Evolutionary conservation across 2,797 vertebrate species (phyloP).

Genomic region (Ataeniobius toweri): DNA sequence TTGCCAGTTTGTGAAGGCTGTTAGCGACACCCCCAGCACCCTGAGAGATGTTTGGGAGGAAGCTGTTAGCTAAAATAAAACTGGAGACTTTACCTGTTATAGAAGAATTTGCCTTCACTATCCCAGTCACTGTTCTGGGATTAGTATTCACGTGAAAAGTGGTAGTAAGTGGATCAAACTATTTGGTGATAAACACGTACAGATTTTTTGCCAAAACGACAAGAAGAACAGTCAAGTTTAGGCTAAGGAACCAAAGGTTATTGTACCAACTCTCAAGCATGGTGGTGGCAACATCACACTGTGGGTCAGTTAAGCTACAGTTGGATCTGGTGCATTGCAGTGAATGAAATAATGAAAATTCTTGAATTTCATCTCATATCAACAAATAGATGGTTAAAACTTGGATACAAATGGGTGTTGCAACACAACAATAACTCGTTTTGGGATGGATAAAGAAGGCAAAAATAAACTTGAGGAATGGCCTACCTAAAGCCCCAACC

Average conservation of each 20-base stretch:
- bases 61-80: constrained; percentile 7
- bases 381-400: not conserved
- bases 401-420: not conserved
- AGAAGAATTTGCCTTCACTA: constrained; percentile 3
- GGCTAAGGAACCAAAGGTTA: not conserved
- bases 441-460: not conserved
- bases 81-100: not conserved
- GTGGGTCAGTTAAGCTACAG: not conserved
- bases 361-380: not conserved
- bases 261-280: not conserved
- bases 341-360: not conserved
- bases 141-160: not conserved
- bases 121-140: constrained; percentile 1
- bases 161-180: not conserved
- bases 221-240: not conserved
- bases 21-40: constrained; percentile 22
- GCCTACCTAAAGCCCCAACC: not conserved
- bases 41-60: constrained; percentile 21
- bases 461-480: not conserved
- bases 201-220: not conserved
- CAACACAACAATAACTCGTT: not conserved
- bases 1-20: constrained; percentile 26
- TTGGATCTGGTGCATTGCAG: not conserved
- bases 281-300: not conserved
- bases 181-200: not conserved